phyloP scores from a whole-genome alignment of 1,140 invertebrate species.

The Scaptomyza pallida region DNA sequence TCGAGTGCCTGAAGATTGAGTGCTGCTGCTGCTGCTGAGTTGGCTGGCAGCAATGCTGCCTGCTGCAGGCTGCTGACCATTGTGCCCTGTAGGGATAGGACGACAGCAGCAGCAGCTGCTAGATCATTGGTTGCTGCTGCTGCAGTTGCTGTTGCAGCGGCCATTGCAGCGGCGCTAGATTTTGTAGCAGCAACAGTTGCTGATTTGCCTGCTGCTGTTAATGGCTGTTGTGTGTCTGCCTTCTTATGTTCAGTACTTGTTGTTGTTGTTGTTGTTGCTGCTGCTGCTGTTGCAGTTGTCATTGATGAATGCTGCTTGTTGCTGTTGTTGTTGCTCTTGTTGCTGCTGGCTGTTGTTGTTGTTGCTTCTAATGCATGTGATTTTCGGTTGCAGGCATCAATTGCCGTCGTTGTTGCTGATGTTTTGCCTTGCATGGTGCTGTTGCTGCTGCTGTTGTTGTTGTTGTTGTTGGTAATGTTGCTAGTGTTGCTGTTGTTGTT shows the following conservation, averaged over 20 bases:
- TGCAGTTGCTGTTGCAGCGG: conserved; percentile 64
- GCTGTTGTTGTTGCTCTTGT: conserved; percentile 21
- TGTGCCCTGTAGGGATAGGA: conserved; percentile 90
- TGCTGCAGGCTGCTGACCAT: conserved; percentile 91
- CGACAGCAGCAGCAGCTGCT: conserved; percentile 85
- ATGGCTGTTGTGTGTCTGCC: conserved; percentile 7
- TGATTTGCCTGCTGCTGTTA: conserved; percentile 20
- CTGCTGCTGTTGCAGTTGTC: conserved; percentile 20
- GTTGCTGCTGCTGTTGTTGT: conserved; percentile 13
- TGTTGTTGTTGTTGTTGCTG: conserved; percentile 5
- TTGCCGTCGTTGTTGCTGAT: conserved; percentile 10
- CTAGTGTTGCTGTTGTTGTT: conserved; percentile 10
- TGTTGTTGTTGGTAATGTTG: conserved; percentile 5
- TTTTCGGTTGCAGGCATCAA: conserved; percentile 2
- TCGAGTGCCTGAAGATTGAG: conserved; percentile 92
- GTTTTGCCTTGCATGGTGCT: neutral
- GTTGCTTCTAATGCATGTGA: conserved; percentile 22
- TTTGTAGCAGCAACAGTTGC: conserved; percentile 36
- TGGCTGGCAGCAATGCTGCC: conserved; percentile 89
- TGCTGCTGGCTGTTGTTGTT: conserved; percentile 7
- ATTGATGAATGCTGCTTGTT: conserved; percentile 6
- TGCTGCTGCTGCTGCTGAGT: conserved; percentile 91
- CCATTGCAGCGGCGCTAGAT: conserved; percentile 61
- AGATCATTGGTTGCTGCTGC: conserved; percentile 78
- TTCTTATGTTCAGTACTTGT: conserved; percentile 2